Percentiles rank a stretch among this genome's conserved stretches.
Evolutionary conservation across 2,113 vertebrate species (phyloP).

Genomic region (Cichladusa arquata): DNA sequence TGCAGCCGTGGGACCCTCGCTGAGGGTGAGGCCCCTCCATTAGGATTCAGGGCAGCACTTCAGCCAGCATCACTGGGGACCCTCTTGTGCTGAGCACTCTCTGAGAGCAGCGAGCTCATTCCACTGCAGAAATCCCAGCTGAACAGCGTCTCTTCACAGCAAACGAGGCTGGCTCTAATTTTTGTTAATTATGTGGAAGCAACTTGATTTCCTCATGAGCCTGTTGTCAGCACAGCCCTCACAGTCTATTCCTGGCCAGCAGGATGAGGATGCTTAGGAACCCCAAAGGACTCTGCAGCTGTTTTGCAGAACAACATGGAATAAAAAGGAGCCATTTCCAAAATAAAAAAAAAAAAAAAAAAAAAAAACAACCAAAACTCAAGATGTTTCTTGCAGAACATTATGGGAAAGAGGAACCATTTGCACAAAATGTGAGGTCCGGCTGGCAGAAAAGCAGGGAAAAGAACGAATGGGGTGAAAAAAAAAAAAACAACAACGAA

Average conservation of each 20-base stretch:
- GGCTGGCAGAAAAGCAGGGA: not conserved
- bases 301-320: not conserved
- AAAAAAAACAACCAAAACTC: not conserved
- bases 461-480: not conserved
- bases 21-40: not conserved
- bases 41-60: not conserved
- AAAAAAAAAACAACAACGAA: not conserved
- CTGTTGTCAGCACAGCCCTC: accelerated
- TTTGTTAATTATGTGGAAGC: not conserved
- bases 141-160: not conserved
- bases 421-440: not conserved
- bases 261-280: not conserved
- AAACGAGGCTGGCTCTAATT: not conserved
- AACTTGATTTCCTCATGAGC: not conserved
- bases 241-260: accelerated
- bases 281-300: not conserved
- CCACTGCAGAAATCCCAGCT: not conserved
- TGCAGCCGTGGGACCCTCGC: not conserved
- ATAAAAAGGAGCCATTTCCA: not conserved
- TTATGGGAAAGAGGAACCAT: not conserved
- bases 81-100: not conserved
- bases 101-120: not conserved
- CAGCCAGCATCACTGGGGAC: not conserved
- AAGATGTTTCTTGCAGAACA: not conserved
- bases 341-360: not conserved